Percentiles rank a stretch among this genome's conserved stretches.
These are phyloP conservation scores for Neocrepidodera transversa DNA, from an alignment of 2,888 invertebrate species.

Conservation along the genomic window DNA sequence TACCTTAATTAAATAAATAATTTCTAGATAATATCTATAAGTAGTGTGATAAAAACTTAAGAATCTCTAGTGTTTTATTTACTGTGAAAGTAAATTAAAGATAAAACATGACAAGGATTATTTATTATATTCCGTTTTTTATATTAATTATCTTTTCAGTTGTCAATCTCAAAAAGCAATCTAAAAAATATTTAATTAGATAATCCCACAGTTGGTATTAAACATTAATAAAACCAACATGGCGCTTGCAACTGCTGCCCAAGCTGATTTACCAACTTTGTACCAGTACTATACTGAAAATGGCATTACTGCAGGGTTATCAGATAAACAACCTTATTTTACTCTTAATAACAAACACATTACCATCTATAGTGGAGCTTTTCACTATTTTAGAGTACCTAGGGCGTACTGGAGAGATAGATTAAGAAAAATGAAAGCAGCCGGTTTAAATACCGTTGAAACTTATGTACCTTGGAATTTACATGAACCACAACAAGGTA, in stretches of 20 bases:
- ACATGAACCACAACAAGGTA: slow-evolving; percentile 73
- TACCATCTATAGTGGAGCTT: slow-evolving; percentile 63
- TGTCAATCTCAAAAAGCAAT: too few species aligned
- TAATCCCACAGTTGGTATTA: too few species aligned
- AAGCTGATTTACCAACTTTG: slow-evolving; percentile 31
- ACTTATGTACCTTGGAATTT: slow-evolving; percentile 89
- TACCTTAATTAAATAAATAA: too few species aligned
- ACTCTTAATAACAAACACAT: slow-evolving; percentile 59
- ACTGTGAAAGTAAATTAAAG: too few species aligned
- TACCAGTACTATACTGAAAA: slow-evolving; percentile 61
- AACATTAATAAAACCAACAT: not conserved
- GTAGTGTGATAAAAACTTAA: too few species aligned
- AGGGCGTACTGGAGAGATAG: slow-evolving; percentile 81
- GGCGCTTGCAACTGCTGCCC: not conserved
- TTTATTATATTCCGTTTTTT: too few species aligned
- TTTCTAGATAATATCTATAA: too few species aligned
- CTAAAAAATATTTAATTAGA: too few species aligned
- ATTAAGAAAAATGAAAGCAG: slow-evolving; percentile 76
- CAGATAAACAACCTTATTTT: slow-evolving; percentile 52
- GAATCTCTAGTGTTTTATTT: not conserved
- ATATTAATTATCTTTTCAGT: too few species aligned
- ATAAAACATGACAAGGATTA: too few species aligned
- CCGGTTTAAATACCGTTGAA: slow-evolving; percentile 85
- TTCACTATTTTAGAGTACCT: slow-evolving; percentile 88
- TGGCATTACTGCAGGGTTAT: slow-evolving; percentile 52